Percentiles rank a stretch among this genome's conserved stretches.
These are phyloP conservation scores for Scyliorhinus canicula DNA, from an alignment of 2,797 vertebrate species.

Conservation along the genomic window DNA sequence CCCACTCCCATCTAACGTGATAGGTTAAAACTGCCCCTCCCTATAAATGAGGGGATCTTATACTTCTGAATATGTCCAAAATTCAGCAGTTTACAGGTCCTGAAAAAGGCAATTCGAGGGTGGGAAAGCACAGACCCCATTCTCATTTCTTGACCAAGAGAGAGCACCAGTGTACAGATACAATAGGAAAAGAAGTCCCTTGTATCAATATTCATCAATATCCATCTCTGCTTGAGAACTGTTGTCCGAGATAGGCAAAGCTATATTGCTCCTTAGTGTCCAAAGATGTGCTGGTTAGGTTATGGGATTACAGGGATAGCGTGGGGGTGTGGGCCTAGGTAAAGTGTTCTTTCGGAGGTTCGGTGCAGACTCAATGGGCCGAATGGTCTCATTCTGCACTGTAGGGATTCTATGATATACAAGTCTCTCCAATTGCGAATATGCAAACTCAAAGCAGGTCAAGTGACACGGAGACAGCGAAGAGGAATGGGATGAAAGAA, in stretches of 20 bases:
- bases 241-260: not conserved
- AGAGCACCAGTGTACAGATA: not conserved
- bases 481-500: not conserved
- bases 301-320: no score
- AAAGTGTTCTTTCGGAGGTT: no score
- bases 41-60: not conserved
- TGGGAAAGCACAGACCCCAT: not conserved
- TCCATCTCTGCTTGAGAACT: not conserved
- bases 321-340: no score
- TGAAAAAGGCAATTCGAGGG: not conserved
- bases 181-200: not conserved
- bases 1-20: not conserved
- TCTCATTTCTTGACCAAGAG: not conserved
- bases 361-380: no score
- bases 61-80: not conserved
- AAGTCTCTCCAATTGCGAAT: not conserved
- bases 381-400: no score
- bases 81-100: not conserved
- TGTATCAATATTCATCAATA: not conserved
- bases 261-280: no score
- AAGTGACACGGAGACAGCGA: not conserved
- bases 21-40: not conserved
- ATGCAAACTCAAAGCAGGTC: not conserved
- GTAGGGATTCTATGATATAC: no score
- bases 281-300: no score